Percentiles rank a stretch among this genome's conserved stretches.
phyloP scores from a whole-genome alignment of 2,888 invertebrate species.

The Lasioglossum leucozonium region DNA sequence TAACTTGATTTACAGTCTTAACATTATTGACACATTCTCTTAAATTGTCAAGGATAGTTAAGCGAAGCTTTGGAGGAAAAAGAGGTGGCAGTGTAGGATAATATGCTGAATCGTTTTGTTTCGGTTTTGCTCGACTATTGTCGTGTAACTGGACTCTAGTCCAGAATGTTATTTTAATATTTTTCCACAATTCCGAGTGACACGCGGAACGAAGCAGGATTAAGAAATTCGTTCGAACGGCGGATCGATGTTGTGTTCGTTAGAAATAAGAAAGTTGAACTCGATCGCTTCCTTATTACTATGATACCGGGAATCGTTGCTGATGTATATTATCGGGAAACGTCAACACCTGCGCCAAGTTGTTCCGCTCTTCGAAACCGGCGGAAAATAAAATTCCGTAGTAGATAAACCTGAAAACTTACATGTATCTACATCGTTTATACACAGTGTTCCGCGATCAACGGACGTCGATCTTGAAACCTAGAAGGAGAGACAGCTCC shows the following conservation, averaged over 20 bases:
- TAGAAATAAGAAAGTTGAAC: not conserved
- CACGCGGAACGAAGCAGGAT: not conserved
- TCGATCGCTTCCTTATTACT: not conserved
- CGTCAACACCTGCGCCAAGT: conserved; percentile 29
- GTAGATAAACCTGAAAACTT: conserved; percentile 22
- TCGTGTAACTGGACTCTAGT: not conserved
- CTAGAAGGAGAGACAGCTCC: not conserved
- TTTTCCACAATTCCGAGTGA: not conserved
- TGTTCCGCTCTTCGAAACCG: conserved; percentile 9
- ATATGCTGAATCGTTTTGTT: no score
- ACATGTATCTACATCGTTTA: not conserved
- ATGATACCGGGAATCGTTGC: not conserved
- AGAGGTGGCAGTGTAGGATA: no score
- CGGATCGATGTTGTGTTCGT: not conserved
- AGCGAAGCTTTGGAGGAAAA: no score
- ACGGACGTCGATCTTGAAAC: not conserved
- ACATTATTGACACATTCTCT: no score
- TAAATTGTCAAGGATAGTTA: no score
- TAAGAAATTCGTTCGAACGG: not conserved
- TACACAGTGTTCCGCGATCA: not conserved
- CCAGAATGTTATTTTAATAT: no score
- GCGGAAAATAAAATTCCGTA: conserved; percentile 26
- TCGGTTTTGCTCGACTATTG: not conserved
- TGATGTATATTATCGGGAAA: conserved; percentile 19
- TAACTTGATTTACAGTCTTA: no score